These are phyloP conservation scores for Cettia cetti DNA, from an alignment of 2,113 vertebrate species.

Conservation along the genomic window DNA sequence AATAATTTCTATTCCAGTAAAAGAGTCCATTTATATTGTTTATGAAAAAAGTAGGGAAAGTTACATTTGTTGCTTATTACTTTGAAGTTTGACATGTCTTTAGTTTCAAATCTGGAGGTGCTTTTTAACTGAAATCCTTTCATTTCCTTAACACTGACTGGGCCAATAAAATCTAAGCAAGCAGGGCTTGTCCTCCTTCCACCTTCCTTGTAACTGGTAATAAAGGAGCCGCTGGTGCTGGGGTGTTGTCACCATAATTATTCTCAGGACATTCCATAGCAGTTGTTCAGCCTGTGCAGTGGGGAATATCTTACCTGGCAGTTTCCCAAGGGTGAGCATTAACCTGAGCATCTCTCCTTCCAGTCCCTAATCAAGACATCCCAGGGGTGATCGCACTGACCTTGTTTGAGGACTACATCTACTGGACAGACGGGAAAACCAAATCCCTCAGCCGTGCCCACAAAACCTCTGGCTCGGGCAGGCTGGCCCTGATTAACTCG, in stretches of 20 bases:
- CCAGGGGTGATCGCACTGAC: constrained; percentile 94
- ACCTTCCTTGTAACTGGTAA: constrained; percentile 34
- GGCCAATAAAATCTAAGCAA: constrained; percentile 5
- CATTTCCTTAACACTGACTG: constrained; percentile 14
- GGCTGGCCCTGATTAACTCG: constrained; percentile 90
- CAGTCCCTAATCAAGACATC: constrained; percentile 93
- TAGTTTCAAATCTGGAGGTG: not conserved
- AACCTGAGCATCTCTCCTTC: constrained; percentile 70
- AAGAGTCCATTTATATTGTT: not conserved
- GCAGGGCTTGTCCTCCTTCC: not conserved
- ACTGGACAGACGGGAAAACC: constrained; percentile 98
- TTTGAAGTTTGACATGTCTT: not conserved
- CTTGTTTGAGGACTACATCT: constrained; percentile 97
- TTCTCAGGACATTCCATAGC: constrained; percentile 49
- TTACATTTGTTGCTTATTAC: not conserved
- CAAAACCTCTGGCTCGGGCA: constrained; percentile 90
- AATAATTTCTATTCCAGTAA: not conserved
- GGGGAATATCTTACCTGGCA: constrained; percentile 67
- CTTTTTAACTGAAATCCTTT: not conserved
- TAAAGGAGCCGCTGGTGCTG: constrained; percentile 47
- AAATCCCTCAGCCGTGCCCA: constrained; percentile 94
- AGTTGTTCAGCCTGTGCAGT: constrained; percentile 51
- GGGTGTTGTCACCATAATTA: constrained; percentile 61
- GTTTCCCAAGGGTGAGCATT: constrained; percentile 63
- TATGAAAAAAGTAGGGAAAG: not conserved